Base-by-base conservation (phyloP, 2,113 vertebrate genomes). In the Proteles cristata region DNA sequence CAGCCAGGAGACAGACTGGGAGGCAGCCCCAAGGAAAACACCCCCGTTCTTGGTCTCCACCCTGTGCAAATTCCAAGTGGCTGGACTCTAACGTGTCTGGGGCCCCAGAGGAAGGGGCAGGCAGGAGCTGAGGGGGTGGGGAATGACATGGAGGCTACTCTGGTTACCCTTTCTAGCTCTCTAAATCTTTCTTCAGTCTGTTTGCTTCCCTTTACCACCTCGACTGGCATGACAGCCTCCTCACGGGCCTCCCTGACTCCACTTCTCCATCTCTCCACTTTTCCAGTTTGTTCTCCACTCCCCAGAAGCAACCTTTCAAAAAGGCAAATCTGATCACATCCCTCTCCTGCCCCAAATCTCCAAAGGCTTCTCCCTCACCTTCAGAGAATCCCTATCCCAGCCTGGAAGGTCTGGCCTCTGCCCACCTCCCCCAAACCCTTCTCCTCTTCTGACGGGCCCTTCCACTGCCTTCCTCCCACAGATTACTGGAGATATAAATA, bases 11-110 rank as follows among this genome's bases (percentile, higher is more conserved):
- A 84, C 23, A 82, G 81, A 48, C 1, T 14, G 33, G 83, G 53
- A 85, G 53, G 68, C 50, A 91, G 66, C 50, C 82, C 92, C 92
- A 71, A 82, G 90, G 68, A 94, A 93, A 95, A 93, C 65, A 39
- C 80, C 84, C 35, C 10, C 11, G 61, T 55, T 48, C 33, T 48
- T 43, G 33, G 65, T 63, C 66, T 88, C 84, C 43, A 77, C 84
- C 66, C 74, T 82, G 45, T 8, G 12, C 63, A 83, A 48, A 94
- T 50, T 86, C 74, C 21, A 17, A 66, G 45, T 58, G 35, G 61
- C 45, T 33, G 63, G 80, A 94, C 39, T 48, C 79, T 26, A 50
- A 48, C 66, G 66, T 33, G n/a, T 76, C 45, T 15, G 17, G 53
- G 83, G 17, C 33, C 39, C 77, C 7, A 11, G 26, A 71, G 61